Base-by-base conservation (phyloP, 2,888 invertebrate genomes). In the Elaeidobius kamerunicus region DNA sequence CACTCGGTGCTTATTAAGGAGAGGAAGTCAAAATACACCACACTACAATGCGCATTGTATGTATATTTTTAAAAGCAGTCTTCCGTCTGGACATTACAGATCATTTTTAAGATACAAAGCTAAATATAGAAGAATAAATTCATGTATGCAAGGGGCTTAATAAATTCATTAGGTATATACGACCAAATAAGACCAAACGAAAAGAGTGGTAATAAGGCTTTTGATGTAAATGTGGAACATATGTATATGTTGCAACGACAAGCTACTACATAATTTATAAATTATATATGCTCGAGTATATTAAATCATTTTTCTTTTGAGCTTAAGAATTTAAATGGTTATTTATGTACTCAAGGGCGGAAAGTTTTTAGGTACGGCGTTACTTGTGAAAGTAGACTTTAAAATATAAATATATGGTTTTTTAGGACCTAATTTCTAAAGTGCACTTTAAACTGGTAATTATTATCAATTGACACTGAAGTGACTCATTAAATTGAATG, bases 31-130 rank as follows among this genome's bases (percentile, higher is more conserved):
- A 50, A 44, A 27, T n/a, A n/a, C n/a, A 43, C 30, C 18, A 48
- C 4, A 27, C 38, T 14, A 19, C 46, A 52, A 36, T 47, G 47
- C 42, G 47, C 42, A 52, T 52, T 52, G 52, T 52, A 52, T 52
- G 52, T 52, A 52, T 52, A 52, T 52, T 52, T 52, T 52, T 52
- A 47, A 52, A 39, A 32, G 45, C 41, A 32, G 40, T 46, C 52
- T 46, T 47, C 19, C 41, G 46, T 42, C 42, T 47, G 47, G 45
- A 43, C 40, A n/a, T 28, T 4, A 32, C 28, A 52, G 52, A 52
- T 52, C 30, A 15, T 18, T 30, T 42, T 47, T 18, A 41, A 35
- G 41, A 47, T 46, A 41, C 6, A 17, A n/a, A n/a, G 15, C 40
- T 52, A 52, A 52, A 47, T 47, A 46, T 52, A 52, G 41, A 46